Evolutionary conservation across 2,113 vertebrate genomes (phyloP).

Genomic region (Ursus arctos): DNA sequence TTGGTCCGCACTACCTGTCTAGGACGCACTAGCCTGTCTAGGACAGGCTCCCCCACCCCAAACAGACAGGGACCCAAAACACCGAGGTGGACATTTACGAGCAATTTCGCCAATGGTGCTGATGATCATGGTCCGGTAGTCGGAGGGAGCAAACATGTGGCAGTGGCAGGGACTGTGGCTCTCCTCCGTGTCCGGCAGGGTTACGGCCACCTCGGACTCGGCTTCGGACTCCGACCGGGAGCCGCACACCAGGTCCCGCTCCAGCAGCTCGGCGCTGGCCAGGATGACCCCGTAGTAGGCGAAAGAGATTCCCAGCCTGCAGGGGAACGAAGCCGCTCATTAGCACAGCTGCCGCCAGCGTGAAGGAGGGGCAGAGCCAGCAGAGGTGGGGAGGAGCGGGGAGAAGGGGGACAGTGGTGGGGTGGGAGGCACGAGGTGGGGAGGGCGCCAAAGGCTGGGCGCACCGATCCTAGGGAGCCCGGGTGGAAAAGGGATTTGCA

Average conservation of each 20-base stretch:
- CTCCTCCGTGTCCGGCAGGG: slow-evolving; percentile 76
- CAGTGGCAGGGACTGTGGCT: slow-evolving; percentile 91
- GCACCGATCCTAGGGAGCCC: rapidly evolving
- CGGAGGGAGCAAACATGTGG: slow-evolving; percentile 87
- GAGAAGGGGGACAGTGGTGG: neutral
- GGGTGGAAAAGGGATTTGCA: neutral
- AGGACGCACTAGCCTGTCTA: neutral
- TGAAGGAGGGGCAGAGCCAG: neutral
- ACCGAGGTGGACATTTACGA: slow-evolving; percentile 80
- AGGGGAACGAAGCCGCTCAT: neutral
- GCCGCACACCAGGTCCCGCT: slow-evolving; percentile 92
- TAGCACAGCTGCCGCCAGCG: neutral
- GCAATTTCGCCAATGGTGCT: slow-evolving; percentile 95
- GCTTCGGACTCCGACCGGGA: rapidly evolving
- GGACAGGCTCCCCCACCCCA: neutral
- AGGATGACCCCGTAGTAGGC: slow-evolving; percentile 95
- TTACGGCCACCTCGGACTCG: neutral
- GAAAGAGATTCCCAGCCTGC: slow-evolving; percentile 96
- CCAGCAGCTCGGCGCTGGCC: slow-evolving; percentile 94
- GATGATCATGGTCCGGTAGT: slow-evolving; percentile 96
- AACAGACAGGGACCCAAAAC: neutral
- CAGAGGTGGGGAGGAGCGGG: rapidly evolving
- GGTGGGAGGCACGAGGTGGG: neutral
- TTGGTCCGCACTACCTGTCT: neutral
- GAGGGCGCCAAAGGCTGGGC: neutral